Evolutionary conservation across 2,888 invertebrate genomes (phyloP), one percentile per base, ranked within the genome.

Genomic region (Danaus chrysippus): DNA sequence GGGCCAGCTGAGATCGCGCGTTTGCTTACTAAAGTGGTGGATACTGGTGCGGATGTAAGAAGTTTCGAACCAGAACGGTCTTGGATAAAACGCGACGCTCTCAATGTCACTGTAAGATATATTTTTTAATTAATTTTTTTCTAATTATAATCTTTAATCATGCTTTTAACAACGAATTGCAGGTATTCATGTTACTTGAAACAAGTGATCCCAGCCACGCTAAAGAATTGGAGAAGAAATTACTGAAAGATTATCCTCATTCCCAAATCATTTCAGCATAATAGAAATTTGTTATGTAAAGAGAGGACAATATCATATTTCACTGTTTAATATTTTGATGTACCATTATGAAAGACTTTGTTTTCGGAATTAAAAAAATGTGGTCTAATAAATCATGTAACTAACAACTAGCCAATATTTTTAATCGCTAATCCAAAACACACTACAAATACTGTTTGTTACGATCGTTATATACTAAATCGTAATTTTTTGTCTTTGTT

Each of bases 141-240:
- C 42, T 42, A 42, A 42, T 10, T 42, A 10, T 42, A 10, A 42
- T 10, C 9, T 42, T 42, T 11, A 42, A 42, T 34, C 3, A 34
- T 34, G 23, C 23, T 8, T 34, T 34, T 34, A 34, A 1, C 3
- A 34, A 34, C 23, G 23, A 34, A 53, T 73, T 73, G 12, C 74
- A 82, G 82, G 77, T 79, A 12, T 78, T 74, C 55, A 72, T 82
- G 74, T 63, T 81, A 56, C 77, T 82, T 41, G 82, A 82, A 71
- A 82, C 81, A 3, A 70, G 70, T 43, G 79, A 81, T 65, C 46
- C 71, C 46, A 69, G 71, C 52, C 82, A 82, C 58, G 79, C 77
- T 15, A 79, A 75, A 56, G 80, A 79, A 42, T 65, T 82, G n/a
- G 77, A 80, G 66, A 80, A 76, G 63, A 79, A 74, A 60, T 68